Base-by-base conservation (phyloP, 2,797 vertebrate genomes). In the Tamandua tetradactyla region DNA sequence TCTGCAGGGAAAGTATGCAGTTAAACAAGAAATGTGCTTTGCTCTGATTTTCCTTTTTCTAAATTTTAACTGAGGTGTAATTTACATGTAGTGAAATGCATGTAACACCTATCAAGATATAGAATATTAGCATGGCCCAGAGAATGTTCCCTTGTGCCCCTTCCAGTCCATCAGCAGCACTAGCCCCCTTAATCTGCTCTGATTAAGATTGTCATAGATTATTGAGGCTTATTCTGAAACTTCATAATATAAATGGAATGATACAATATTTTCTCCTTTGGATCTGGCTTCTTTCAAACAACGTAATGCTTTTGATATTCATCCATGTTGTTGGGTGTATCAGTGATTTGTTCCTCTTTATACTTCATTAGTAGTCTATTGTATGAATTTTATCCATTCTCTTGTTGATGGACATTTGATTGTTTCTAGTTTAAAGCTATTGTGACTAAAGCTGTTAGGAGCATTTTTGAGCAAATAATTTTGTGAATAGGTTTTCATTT, bases 21-120 rank as follows among this genome's bases (percentile, higher is more conserved):
- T 79, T 83, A 80, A 94, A 94, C 30, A 74, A 66, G 75, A 94
- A 81, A 75, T 93, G 27, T 42, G 40, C 83, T 88, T 92, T 52
- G 30, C 22, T 92, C 92, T 85, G 32, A 25, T 69, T 85, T 96
- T 92, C 84, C 64, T 27, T n/a, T 79, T 23, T 2, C 30, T 74
- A 76, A 49, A 49, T 95, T 80, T 84, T 27, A 66, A 37, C 81
- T 79, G 57, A 94, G 49, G 57, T 86, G 44, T 23, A 80, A 89
- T 89, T 95, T 84, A 78, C 11, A 69, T 87, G 64, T 17, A n/a
- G 32, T 78, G 49, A 89, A 93, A 94, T 87, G 49, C n/a, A 81
- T n/a, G 52, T 91, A 83, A 75, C 47, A 83, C 42, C 20, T 82
- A 23, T 32, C 37, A 52, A 17, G 55, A 62, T 86, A 57, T 4